A percentile compares a stretch with the other conserved stretches of the same genome.
Evolutionary conservation across 2,113 vertebrate species (phyloP).

Genomic region (Plectropomus leopardus): DNA sequence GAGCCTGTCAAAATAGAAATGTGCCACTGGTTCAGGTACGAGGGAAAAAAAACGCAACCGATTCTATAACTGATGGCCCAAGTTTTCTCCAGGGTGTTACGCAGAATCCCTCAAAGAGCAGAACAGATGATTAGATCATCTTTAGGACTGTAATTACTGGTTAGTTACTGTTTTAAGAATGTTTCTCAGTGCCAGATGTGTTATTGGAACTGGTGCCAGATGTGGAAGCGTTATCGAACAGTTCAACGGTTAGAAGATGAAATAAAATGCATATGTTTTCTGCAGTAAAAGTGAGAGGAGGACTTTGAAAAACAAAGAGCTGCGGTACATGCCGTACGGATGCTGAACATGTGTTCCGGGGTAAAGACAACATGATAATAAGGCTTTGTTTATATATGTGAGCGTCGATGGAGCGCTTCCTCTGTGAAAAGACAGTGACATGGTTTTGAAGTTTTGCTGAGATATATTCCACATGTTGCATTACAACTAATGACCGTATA

Average conservation of each 20-base stretch:
- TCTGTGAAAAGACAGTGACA: conserved; percentile 46
- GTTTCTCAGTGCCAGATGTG: conserved; percentile 52
- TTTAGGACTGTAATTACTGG: conserved; percentile 52
- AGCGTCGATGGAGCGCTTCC: conserved; percentile 29
- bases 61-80: conserved; percentile 71
- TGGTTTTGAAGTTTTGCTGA: conserved; percentile 51
- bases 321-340: background rate
- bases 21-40: conserved; percentile 75
- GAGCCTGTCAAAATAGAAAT: conserved; percentile 86
- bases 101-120: conserved; percentile 44
- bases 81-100: conserved; percentile 56
- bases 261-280: conserved; percentile 1
- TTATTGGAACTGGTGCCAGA: conserved; percentile 42
- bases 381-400: conserved; percentile 48
- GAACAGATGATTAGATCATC: conserved; percentile 51
- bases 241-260: conserved; percentile 36
- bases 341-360: background rate
- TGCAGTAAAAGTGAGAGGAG: conserved; percentile 1
- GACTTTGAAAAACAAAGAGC: background rate
- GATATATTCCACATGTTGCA: conserved; percentile 61
- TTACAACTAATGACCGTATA: conserved; percentile 62
- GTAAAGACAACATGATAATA: conserved; percentile 9
- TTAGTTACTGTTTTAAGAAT: conserved; percentile 45
- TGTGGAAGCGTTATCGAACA: conserved; percentile 24
- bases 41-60: conserved; percentile 49